Evolutionary conservation across 2,888 invertebrate species (phyloP), one percentile per base, ranked within the genome.

Genomic region (Odontomyia ornata): DNA sequence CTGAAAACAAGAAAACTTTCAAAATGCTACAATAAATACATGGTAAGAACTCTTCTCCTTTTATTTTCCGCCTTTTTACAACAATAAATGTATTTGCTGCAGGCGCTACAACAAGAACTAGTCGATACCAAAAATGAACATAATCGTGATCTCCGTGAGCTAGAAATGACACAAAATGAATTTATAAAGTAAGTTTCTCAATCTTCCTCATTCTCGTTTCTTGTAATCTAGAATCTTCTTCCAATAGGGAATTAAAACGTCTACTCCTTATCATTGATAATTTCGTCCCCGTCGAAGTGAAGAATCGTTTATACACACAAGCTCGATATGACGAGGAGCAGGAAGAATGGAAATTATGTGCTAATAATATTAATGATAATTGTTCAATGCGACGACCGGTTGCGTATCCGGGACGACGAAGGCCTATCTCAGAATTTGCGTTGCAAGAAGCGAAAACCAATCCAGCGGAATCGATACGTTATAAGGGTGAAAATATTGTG

Each of bases 1-100:
- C 92, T 96, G 77, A 99, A 99, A 87, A 95, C 97, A 27, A 95
- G 94, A 82, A 88, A 98, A 86, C 87, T 98, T 76, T 95, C 96
- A 83, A 96, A 97, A 87, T 91, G 98, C 83, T 93, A 95, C 83
- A 90, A 92, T 18, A 97, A 97, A 87, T 90, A 95, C 84, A 90
- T 93, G 85, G 89, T 87, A 77, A 83, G 36, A 4, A n/a, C 15
- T 9, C 7, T 4, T 4, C 15, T 13, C 52, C 2, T 9, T 15
- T 13, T 52, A 15, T 4, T 52, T 4, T 15, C 7, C 4, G 4
- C 52, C 23, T 18, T 4, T 60, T 60, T 60, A 21, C 13, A 4
- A 23, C 2, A 60, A 11, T 21, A 9, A 2, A 60, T 2, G 18
- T 77, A 28, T 71, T 18, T 52, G 5, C 15, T 25, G 1, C 18